phyloP scores from a whole-genome alignment of 2,888 invertebrate genomes.

The Thymelicus lineola region DNA sequence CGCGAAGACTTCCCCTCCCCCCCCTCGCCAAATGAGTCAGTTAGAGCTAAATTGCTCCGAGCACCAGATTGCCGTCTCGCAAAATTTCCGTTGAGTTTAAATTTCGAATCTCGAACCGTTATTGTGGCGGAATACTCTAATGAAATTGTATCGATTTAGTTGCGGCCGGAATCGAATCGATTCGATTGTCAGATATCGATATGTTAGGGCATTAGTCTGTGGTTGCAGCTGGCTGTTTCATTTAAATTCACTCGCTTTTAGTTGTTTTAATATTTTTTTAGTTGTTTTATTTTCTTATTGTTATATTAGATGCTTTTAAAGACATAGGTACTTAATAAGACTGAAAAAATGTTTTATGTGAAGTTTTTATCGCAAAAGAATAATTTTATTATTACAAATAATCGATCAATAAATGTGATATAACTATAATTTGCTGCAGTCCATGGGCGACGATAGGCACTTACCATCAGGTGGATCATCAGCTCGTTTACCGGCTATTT shows the following conservation, averaged over 20 bases:
- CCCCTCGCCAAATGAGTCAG: conserved; percentile 76
- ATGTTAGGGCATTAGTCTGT: conserved; percentile 37
- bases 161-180: conserved; percentile 51
- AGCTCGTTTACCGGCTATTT: too few relatives aligned
- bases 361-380: too few relatives aligned
- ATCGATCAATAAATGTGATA: too few relatives aligned
- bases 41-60: conserved; percentile 78
- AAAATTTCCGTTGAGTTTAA: conserved; percentile 80
- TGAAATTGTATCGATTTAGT: conserved; percentile 70
- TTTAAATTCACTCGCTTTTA: conserved; percentile 14
- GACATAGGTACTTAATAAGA: too few relatives aligned
- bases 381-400: too few relatives aligned
- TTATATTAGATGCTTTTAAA: background rate
- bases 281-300: conserved; percentile 1
- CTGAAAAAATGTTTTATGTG: too few relatives aligned
- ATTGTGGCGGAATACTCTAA: conserved; percentile 61
- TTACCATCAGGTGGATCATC: too few relatives aligned
- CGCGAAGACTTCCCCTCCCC: conserved; percentile 62
- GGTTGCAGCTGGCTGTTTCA: conserved; percentile 15
- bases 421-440: too few relatives aligned
- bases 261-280: conserved; percentile 13
- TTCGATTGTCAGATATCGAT: conserved; percentile 46
- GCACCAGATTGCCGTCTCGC: conserved; percentile 67
- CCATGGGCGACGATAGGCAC: too few relatives aligned
- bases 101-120: conserved; percentile 64